Base-by-base conservation (phyloP, 2,888 invertebrate genomes). In the Carterocephalus palaemon region DNA sequence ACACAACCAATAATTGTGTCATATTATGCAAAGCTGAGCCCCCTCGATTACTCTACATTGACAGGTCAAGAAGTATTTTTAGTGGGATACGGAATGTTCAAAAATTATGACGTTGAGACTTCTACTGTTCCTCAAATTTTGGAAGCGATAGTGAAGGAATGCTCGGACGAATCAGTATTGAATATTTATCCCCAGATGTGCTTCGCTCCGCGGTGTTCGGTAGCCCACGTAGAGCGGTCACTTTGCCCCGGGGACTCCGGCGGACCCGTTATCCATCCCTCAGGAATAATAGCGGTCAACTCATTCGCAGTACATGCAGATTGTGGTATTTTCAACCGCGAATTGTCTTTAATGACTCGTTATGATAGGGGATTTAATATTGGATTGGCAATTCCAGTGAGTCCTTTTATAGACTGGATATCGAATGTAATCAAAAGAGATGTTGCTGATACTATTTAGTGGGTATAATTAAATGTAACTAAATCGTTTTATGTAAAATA, bases 401-500 rank as follows among this genome's bases (percentile, higher is more conserved):
- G 36, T 23, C 36, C 36, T 5, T 36, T 7, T 8, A 5, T 43
- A 12, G 43, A 43, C 3, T 43, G 43, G 43, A 43, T 43, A 15
- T 34, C 34, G n/a, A 13, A 2, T 2, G 7, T 28, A 4, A 28
- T 28, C n/a, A 28, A 2, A n/a, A 15, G 13, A n/a, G 12, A 12
- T 1, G 13, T 2, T 12, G 6, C 15, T 16, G 7, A n/a, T n/a
- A n/a, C n/a, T n/a, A n/a, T n/a, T n/a, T n/a, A n/a, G n/a, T n/a
- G n/a, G n/a, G n/a, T n/a, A n/a, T n/a, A n/a, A n/a, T n/a, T n/a
- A n/a, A n/a, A n/a, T n/a, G n/a, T n/a, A n/a, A n/a, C n/a, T n/a
- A n/a, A n/a, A n/a, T n/a, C n/a, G n/a, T n/a, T n/a, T n/a, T n/a
- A n/a, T n/a, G n/a, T n/a, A n/a, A n/a, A n/a, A n/a, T n/a, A n/a